phyloP scores from a whole-genome alignment of 2,888 invertebrate genomes.

The Drosophila putrida region DNA sequence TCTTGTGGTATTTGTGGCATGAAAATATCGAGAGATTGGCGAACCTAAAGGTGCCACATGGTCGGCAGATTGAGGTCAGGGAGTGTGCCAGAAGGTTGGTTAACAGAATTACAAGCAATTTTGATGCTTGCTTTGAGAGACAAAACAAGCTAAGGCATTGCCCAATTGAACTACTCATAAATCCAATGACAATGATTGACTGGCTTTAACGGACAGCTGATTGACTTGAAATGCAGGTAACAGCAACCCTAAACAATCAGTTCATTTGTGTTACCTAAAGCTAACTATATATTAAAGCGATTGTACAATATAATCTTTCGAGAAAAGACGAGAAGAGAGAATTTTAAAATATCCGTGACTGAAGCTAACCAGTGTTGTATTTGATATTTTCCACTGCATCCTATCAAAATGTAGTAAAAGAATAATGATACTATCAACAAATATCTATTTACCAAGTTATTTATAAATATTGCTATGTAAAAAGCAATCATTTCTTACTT shows the following conservation, averaged over 20 bases:
- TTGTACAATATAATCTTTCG: background rate
- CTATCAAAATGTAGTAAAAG: no score
- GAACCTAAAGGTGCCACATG: conserved; percentile 16
- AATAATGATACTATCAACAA: no score
- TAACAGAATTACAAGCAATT: conserved; percentile 45
- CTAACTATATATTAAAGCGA: background rate
- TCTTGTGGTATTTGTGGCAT: conserved; percentile 30
- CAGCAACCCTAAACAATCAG: conserved; percentile 5
- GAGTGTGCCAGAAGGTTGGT: background rate
- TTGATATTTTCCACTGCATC: no score
- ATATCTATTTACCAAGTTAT: no score
- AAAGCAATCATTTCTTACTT: no score
- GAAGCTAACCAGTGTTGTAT: no score
- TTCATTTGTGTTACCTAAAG: conserved; percentile 7
- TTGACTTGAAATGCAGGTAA: conserved; percentile 26
- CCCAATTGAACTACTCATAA: conserved; percentile 46
- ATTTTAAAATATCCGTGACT: no score
- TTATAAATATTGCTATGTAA: no score
- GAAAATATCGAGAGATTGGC: conserved; percentile 29
- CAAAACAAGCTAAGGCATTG: conserved; percentile 25
- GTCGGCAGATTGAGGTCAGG: conserved; percentile 1
- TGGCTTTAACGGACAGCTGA: conserved; percentile 19
- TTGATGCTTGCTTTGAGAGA: conserved; percentile 46
- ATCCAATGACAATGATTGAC: conserved; percentile 33
- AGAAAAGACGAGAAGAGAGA: no score